phyloP scores from a whole-genome alignment of 2,888 invertebrate genomes.

The Omphaloscelis lunosa region DNA sequence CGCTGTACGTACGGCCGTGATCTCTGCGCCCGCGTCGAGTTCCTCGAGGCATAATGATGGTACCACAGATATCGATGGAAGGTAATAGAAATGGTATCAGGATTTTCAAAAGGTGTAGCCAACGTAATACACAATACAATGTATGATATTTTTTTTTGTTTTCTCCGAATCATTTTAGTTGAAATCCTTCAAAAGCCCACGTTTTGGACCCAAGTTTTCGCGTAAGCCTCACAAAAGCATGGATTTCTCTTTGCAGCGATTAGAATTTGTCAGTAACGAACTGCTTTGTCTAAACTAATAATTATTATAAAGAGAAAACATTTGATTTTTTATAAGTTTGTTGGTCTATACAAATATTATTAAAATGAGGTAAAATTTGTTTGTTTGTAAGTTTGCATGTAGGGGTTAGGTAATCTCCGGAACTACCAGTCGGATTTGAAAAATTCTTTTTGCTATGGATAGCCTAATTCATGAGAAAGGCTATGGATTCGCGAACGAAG shows the following conservation, averaged over 20 bases:
- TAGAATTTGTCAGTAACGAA: neutral
- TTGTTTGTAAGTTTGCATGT: too few relatives aligned
- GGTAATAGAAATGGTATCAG: conserved; percentile 9
- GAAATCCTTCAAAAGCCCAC: neutral
- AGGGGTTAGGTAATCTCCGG: too few relatives aligned
- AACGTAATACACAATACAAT: neutral
- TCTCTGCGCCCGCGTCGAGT: conserved; percentile 43
- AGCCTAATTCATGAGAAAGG: too few relatives aligned
- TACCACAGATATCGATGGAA: conserved; percentile 17
- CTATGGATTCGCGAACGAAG: too few relatives aligned
- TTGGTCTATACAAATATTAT: too few relatives aligned
- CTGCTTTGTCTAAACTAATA: neutral
- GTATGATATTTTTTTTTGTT: neutral
- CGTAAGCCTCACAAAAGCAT: neutral
- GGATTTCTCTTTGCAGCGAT: neutral
- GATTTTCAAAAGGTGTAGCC: neutral
- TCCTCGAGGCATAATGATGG: conserved; percentile 30
- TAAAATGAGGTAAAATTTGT: too few relatives aligned
- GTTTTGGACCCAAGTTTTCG: neutral
- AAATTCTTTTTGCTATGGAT: too few relatives aligned
- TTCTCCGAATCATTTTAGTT: neutral
- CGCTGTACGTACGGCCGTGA: conserved; percentile 46
- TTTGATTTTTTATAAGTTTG: too few relatives aligned
- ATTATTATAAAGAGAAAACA: too few relatives aligned
- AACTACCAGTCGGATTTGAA: too few relatives aligned